Conservation (phyloP, 2,113 vertebrate genomes). For the Pimephales promelas region DNA sequence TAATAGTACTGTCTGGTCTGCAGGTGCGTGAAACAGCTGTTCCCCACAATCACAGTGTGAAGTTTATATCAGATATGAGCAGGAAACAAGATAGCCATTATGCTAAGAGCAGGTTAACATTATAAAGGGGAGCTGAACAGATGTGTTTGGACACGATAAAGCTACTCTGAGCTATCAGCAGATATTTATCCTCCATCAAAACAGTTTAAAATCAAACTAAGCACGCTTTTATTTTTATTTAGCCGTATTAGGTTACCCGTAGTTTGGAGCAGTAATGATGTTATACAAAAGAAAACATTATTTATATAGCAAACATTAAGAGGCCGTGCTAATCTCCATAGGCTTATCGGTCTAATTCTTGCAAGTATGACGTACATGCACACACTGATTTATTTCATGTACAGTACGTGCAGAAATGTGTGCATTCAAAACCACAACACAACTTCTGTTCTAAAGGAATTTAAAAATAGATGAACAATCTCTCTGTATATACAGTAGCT, state of each 20-base stretch:
- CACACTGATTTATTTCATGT: not conserved
- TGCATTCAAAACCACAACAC: not conserved
- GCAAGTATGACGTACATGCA: not conserved
- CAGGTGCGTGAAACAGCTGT: slow-evolving; percentile 45
- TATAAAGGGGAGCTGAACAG: slow-evolving; percentile 23
- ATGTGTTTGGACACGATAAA: slow-evolving; percentile 42
- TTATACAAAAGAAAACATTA: not conserved
- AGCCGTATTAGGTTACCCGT: not conserved
- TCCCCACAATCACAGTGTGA: slow-evolving; percentile 27
- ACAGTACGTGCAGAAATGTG: not conserved
- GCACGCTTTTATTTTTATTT: not conserved
- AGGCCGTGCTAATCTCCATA: not conserved
- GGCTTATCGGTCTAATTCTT: slow-evolving; percentile 13
- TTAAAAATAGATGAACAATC: not conserved
- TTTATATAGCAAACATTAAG: not conserved
- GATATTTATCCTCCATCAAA: not conserved
- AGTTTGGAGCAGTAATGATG: not conserved
- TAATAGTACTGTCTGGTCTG: slow-evolving; percentile 20
- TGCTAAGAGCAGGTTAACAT: slow-evolving; percentile 32
- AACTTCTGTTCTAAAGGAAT: not conserved
- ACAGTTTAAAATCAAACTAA: slow-evolving; percentile 1
- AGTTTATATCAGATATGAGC: slow-evolving; percentile 40
- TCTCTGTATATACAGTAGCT: not conserved
- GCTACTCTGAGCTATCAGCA: slow-evolving; percentile 12
- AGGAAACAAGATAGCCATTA: slow-evolving; percentile 45